A percentile compares a stretch with the other conserved stretches of the same genome.
Conservation (phyloP, 2,888 invertebrate species). For the Dicycla oo region DNA sequence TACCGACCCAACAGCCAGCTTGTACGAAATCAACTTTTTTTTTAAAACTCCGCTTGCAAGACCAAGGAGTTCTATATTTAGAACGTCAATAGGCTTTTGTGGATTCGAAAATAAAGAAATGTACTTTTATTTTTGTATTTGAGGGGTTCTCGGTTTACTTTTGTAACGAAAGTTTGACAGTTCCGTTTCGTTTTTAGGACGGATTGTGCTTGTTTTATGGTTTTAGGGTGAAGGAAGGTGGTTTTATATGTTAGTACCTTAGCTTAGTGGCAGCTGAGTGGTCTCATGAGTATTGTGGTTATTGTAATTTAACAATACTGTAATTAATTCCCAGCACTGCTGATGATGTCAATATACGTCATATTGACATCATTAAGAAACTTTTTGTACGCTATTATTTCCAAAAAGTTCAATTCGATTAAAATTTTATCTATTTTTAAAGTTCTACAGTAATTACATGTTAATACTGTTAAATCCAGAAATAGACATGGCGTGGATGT, state of each 20-base stretch:
- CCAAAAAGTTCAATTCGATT: background rate
- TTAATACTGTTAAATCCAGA: constrained; percentile 44
- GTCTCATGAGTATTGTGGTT: background rate
- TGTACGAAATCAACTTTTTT: constrained; percentile 76
- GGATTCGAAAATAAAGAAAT: constrained; percentile 53
- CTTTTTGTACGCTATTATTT: background rate
- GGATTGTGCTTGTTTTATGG: constrained; percentile 6
- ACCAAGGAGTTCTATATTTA: constrained; percentile 82
- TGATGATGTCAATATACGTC: too few relatives aligned
- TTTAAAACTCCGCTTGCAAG: constrained; percentile 70
- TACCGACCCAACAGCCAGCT: constrained; percentile 69
- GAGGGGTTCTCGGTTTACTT: constrained; percentile 17
- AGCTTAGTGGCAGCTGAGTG: background rate
- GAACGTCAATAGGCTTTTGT: constrained; percentile 70
- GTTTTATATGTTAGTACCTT: background rate
- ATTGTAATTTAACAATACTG: background rate
- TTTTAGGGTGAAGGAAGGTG: background rate
- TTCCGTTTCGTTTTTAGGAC: constrained; percentile 5
- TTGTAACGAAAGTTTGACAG: constrained; percentile 6
- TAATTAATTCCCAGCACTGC: background rate
- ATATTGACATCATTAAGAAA: background rate
- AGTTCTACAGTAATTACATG: constrained; percentile 28
- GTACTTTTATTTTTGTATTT: constrained; percentile 33
- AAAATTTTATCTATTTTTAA: constrained; percentile 21
- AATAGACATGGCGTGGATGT: constrained; percentile 53